Evolutionary conservation across 2,888 invertebrate species (phyloP).

Genomic region (Margaritifera margaritifera): DNA sequence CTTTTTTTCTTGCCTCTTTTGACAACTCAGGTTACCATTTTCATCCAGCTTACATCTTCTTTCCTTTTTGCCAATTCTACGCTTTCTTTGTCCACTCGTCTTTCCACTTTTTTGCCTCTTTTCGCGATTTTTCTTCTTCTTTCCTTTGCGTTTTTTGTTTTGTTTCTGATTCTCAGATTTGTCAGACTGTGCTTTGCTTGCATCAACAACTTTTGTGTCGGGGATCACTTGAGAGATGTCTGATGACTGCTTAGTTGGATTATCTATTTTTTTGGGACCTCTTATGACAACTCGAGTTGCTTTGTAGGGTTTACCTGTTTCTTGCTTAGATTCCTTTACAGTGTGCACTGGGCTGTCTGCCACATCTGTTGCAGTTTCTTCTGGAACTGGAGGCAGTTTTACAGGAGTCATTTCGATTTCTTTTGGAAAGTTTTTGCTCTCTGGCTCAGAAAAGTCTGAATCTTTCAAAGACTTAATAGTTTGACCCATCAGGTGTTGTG

Average conservation of each 20-base stretch:
- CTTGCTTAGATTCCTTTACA: slow-evolving; percentile 1
- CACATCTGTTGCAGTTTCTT: not conserved
- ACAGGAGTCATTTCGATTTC: not conserved
- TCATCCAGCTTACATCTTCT: slow-evolving; percentile 22
- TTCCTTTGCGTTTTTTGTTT: slow-evolving; percentile 15
- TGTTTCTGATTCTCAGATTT: slow-evolving; percentile 28
- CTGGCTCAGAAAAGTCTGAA: slow-evolving; percentile 38
- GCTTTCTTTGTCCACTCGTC: slow-evolving; percentile 29
- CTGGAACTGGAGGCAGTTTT: not conserved
- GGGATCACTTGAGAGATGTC: not conserved
- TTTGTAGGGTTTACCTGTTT: not conserved
- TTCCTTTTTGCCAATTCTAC: slow-evolving; percentile 30
- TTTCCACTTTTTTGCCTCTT: slow-evolving; percentile 16
- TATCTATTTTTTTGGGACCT: not conserved
- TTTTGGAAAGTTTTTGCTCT: not conserved
- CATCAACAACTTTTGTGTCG: too few species aligned
- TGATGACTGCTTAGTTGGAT: not conserved
- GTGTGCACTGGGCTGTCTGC: not conserved
- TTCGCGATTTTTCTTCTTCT: slow-evolving; percentile 15
- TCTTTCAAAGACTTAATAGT: slow-evolving; percentile 47
- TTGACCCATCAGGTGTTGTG: slow-evolving; percentile 58
- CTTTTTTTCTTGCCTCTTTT: slow-evolving; percentile 21
- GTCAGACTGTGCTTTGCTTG: slow-evolving; percentile 1
- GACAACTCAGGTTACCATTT: slow-evolving; percentile 21
- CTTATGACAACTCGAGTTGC: slow-evolving; percentile 2